Percentiles rank a stretch among this genome's conserved stretches.
Evolutionary conservation across 2,113 vertebrate species (phyloP).

Genomic region (Cercopithecus mona): DNA sequence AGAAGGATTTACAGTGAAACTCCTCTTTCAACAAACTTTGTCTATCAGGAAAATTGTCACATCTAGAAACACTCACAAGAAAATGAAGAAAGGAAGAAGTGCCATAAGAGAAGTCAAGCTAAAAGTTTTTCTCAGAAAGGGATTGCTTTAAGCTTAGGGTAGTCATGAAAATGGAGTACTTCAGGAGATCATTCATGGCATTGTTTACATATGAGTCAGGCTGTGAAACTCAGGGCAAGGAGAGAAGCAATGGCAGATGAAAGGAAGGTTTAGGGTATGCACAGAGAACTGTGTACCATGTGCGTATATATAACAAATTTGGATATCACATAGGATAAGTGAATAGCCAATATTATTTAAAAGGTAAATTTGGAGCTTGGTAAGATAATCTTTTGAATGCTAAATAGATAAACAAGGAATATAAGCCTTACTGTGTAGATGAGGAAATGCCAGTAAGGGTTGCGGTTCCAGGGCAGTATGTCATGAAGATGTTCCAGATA

Average conservation of each 20-base stretch:
- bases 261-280: background rate
- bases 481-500: background rate
- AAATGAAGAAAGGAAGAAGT: background rate
- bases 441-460: background rate
- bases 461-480: background rate
- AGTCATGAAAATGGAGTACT: background rate
- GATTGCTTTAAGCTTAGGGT: background rate
- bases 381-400: background rate
- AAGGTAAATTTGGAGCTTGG: background rate
- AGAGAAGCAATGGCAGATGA: background rate
- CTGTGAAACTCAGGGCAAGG: background rate
- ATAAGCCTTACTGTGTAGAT: background rate
- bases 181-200: background rate
- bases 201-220: background rate
- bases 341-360: background rate
- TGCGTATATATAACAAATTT: background rate
- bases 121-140: background rate
- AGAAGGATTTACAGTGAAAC: background rate
- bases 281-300: background rate
- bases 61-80: background rate
- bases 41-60: background rate
- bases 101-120: background rate
- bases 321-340: background rate
- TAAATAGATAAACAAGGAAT: background rate
- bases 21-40: background rate